Evolutionary conservation across 2,797 vertebrate species (phyloP).

Genomic region (Muscicapa comitata): DNA sequence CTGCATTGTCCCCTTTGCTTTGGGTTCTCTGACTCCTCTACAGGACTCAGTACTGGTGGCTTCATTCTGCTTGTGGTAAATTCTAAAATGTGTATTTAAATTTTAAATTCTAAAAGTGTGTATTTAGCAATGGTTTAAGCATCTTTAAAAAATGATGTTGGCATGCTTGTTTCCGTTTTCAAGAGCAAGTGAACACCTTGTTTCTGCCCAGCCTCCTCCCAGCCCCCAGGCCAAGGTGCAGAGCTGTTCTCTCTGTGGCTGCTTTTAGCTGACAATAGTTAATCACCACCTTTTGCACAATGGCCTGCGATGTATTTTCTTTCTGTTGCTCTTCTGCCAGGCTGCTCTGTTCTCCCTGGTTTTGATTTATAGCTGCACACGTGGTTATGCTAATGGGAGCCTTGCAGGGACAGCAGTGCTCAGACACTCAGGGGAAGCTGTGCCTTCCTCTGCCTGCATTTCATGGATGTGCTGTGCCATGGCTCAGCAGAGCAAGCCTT

Average conservation of each 20-base stretch:
- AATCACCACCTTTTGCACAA: not conserved
- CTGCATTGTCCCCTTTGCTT: not conserved
- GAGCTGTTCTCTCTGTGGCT: fast-evolving
- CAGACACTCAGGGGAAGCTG: not conserved
- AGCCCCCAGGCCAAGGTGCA: not conserved
- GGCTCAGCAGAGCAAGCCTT: not conserved
- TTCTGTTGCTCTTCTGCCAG: not conserved
- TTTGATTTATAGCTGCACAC: conserved; percentile 26
- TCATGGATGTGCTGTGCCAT: not conserved
- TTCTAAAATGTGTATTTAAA: not conserved
- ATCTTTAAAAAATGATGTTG: not conserved
- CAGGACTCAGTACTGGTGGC: not conserved
- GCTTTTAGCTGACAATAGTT: not conserved
- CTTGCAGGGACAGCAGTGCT: not conserved
- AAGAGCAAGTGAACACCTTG: not conserved
- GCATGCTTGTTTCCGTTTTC: not conserved
- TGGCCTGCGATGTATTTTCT: not conserved
- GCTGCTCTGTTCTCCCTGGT: not conserved
- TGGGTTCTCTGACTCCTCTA: not conserved
- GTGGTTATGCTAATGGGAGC: not conserved
- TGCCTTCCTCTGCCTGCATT: not conserved
- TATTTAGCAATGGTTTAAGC: not conserved
- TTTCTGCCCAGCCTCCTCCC: not conserved
- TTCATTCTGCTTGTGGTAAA: not conserved
- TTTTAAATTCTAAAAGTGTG: not conserved